Conservation (phyloP, 2,113 vertebrate species). For the Hymenochirus boettgeri region DNA sequence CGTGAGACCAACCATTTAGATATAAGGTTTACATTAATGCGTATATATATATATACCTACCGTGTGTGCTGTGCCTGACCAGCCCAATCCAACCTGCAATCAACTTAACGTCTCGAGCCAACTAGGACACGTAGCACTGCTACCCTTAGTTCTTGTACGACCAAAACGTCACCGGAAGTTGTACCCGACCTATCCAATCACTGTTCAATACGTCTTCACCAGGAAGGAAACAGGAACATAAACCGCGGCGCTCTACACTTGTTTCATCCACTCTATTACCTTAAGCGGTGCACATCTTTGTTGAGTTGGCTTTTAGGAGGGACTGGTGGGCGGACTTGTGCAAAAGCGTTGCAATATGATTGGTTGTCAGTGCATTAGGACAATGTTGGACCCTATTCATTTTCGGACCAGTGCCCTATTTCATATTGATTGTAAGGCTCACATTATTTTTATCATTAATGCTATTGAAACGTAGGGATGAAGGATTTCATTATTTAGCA, state of each 20-base stretch:
- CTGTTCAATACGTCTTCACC: background rate
- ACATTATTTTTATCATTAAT: too few relatives aligned
- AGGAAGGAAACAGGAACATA: background rate
- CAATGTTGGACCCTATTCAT: too few relatives aligned
- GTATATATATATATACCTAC: background rate
- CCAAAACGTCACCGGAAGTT: slow-evolving; percentile 11
- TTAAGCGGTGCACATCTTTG: background rate
- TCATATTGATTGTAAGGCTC: too few relatives aligned
- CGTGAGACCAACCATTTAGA: too few relatives aligned
- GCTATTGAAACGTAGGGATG: too few relatives aligned
- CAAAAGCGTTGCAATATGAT: too few relatives aligned
- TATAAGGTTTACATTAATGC: background rate
- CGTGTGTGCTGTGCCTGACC: too few relatives aligned
- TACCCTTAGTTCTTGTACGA: background rate
- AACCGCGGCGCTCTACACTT: background rate
- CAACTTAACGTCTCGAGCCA: too few relatives aligned
- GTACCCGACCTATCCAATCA: background rate
- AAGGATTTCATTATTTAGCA: too few relatives aligned
- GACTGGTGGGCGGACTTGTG: background rate
- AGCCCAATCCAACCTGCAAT: too few relatives aligned
- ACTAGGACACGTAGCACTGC: slow-evolving; percentile 27
- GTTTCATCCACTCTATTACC: background rate
- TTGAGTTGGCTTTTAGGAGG: background rate
- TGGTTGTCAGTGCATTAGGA: too few relatives aligned
- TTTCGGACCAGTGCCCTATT: too few relatives aligned